Conservation (phyloP, 2,888 invertebrate genomes). For the Dromius quadrimaculatus region DNA sequence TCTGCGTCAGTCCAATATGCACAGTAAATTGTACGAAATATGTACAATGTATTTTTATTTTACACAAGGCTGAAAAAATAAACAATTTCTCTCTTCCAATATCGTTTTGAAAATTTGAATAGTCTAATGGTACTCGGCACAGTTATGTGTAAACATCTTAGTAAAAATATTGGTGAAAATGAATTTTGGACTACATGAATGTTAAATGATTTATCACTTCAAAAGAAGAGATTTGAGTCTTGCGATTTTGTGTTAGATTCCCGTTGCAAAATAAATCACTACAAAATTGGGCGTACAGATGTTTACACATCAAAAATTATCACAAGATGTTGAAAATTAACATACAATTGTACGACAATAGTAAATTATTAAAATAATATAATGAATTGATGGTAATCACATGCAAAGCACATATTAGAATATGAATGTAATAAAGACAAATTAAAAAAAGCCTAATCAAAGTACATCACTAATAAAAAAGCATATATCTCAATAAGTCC, state of each 20-base stretch:
- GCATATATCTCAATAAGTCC: too few species aligned
- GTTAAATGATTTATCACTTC: too few species aligned
- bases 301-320: slow-evolving; percentile 22
- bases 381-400: slow-evolving; percentile 37
- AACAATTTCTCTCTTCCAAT: too few species aligned
- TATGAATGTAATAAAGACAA: background rate
- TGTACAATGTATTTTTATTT: slow-evolving; percentile 33
- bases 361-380: slow-evolving; percentile 24
- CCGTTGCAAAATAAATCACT: too few species aligned
- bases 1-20: slow-evolving; percentile 37
- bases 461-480: too few species aligned
- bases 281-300: background rate
- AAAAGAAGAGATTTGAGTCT: too few species aligned
- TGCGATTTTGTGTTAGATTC: too few species aligned
- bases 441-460: background rate
- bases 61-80: slow-evolving; percentile 53
- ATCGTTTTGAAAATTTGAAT: too few species aligned
- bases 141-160: too few species aligned
- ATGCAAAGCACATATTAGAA: slow-evolving; percentile 23
- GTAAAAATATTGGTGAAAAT: too few species aligned
- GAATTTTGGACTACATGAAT: too few species aligned
- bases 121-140: too few species aligned
- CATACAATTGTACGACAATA: slow-evolving; percentile 34
- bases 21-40: slow-evolving; percentile 36
- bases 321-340: slow-evolving; percentile 30